Evolutionary conservation across 2,888 invertebrate species (phyloP), one percentile per base, ranked within the genome.

Genomic region (Cheilosia vulpina): DNA sequence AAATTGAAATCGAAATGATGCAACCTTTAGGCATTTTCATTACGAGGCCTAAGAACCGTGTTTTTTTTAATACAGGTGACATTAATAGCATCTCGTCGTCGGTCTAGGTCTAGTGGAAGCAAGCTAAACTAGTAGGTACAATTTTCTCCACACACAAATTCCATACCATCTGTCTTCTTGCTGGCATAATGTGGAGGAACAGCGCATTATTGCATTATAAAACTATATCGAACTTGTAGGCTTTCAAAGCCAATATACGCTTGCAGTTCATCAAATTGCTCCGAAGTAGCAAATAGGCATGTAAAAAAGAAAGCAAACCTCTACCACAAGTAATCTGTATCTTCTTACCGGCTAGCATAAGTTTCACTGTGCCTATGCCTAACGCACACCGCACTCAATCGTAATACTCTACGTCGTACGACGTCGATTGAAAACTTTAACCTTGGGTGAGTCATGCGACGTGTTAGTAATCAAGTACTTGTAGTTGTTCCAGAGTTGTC

Each of bases 361-460:
- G 13, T 52, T 52, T 52, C 24, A 4, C 6, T 5, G 38, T 31
- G 31, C 31, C 2, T 31, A 31, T 38, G 13, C 38, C 38, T 52
- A 24, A 31, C 19, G 7, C 41, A 73, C 43, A n/a, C 60, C 38
- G 7, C 41, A 71, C 24, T 53, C 17, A 53, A 43, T 21, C 27
- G 31, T 55, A 45, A 63, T 24, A 31, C 53, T 55, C 45, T 43
- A 15, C 38, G 65, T 45, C 15, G 57, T 52, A 58, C 57, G 41
- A 52, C 55, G 75, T 66, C 69, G 75, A 75, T 71, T 80, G 80
- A 84, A 80, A 65, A 75, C 47, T 65, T 77, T 82, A 80, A 75
- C 84, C 80, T 84, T 84, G 84, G 63, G 41, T 84, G 84, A 84
- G 73, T 84, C 84, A 84, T 80, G 53, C 63, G 63, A 2, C 47